Evolutionary conservation across 35 echinoderm and acorn worm genomes (phyloP).

Genomic region (Eucidaris tribuloides): DNA sequence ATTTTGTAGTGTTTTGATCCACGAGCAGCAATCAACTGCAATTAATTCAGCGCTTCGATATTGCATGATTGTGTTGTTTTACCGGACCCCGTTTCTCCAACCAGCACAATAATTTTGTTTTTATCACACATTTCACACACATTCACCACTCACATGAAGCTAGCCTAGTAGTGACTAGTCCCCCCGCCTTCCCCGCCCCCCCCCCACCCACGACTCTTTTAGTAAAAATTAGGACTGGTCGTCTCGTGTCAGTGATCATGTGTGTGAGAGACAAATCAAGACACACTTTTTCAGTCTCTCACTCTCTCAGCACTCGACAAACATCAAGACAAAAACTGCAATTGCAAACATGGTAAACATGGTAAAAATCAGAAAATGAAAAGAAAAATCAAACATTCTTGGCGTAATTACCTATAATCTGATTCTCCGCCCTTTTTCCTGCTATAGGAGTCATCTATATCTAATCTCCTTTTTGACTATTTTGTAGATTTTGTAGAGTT

Average conservation of each 20-base stretch:
- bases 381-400: not conserved
- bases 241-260: not conserved
- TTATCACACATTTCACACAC: too few relatives aligned
- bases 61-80: conserved; percentile 99
- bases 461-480: conserved; percentile 74
- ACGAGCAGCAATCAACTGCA: too few relatives aligned
- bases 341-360: too few relatives aligned
- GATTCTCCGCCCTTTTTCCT: conserved; percentile 28
- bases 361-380: not conserved
- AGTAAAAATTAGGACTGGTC: too few relatives aligned
- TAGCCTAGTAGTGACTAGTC: too few relatives aligned
- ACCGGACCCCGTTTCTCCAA: conserved; percentile 97
- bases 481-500: conserved; percentile 12
- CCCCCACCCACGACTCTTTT: not conserved
- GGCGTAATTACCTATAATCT: conserved; percentile 17
- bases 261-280: not conserved
- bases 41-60: too few relatives aligned
- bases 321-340: not conserved
- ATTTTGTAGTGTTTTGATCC: too few relatives aligned
- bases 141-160: too few relatives aligned
- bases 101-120: conserved; percentile 87
- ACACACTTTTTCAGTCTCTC: not conserved
- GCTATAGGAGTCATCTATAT: conserved; percentile 74
- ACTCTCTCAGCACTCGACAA: not conserved
- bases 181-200: not conserved